Conservation (phyloP, 2,888 invertebrate genomes). For the Listrodromus nycthemerus region DNA sequence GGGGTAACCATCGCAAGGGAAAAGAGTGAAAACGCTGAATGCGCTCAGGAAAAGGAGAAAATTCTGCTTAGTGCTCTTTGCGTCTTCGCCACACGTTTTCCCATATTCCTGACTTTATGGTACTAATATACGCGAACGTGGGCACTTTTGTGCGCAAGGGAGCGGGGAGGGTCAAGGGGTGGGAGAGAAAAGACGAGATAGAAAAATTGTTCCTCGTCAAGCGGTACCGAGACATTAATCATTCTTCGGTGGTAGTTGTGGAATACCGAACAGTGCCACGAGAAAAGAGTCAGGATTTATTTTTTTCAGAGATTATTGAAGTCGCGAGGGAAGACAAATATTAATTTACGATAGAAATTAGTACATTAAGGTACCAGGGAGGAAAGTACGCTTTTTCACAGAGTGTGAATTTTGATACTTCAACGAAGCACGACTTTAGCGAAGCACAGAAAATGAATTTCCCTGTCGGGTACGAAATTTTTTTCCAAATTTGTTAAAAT, state of each 20-base stretch:
- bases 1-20: slow-evolving; percentile 24
- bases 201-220: slow-evolving; percentile 27
- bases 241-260: slow-evolving; percentile 36
- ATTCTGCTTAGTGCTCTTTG: slow-evolving; percentile 25
- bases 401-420: no score
- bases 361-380: no score
- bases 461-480: no score
- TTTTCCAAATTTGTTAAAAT: no score
- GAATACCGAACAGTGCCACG: slow-evolving; percentile 6
- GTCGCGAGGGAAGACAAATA: no score
- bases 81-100: slow-evolving; percentile 9
- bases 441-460: no score
- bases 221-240: slow-evolving; percentile 42
- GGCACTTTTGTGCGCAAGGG: background rate
- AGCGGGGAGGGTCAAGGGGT: background rate
- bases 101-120: slow-evolving; percentile 16
- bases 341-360: background rate
- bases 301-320: slow-evolving; percentile 6
- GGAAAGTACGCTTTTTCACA: no score
- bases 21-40: slow-evolving; percentile 44
- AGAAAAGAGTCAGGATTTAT: slow-evolving; percentile 34
- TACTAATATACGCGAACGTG: background rate
- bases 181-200: slow-evolving; percentile 29
- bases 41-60: background rate
- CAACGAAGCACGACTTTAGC: no score